Conservation (phyloP, 2,797 vertebrate genomes). For the Microctenopoma lineatum region DNA sequence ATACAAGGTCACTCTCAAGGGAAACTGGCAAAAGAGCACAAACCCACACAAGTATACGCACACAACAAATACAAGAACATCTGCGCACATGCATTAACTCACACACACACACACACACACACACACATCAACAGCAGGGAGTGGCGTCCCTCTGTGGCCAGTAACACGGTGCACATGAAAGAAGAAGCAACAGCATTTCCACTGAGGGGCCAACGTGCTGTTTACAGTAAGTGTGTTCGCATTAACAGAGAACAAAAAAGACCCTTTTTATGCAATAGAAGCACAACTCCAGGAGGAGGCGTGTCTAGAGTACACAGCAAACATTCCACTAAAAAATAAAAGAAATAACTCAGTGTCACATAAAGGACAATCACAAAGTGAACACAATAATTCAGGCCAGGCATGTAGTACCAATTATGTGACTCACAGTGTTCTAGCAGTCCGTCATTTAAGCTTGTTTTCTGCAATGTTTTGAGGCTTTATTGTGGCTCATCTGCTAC, state of each 20-base stretch:
- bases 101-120: neutral
- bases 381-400: no score
- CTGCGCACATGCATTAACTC: conserved; percentile 20
- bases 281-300: no score
- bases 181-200: conserved; percentile 18
- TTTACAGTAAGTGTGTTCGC: conserved; percentile 1
- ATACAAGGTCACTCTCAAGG: conserved; percentile 66
- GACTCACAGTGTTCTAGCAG: no score
- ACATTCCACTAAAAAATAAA: no score
- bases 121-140: conserved; percentile 35
- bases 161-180: conserved; percentile 34
- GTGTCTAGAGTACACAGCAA: no score
- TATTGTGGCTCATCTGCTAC: no score
- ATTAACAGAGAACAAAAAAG: neutral
- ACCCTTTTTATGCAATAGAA: no score
- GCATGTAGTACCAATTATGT: no score
- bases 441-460: no score
- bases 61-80: conserved; percentile 26
- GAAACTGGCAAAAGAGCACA: conserved; percentile 8
- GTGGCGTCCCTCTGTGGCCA: conserved; percentile 41
- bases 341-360: no score
- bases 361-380: no score
- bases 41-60: conserved; percentile 31
- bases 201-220: neutral
- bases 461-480: no score